A percentile compares a stretch with the other conserved stretches of the same genome.
Evolutionary conservation across 1,140 invertebrate genomes (phyloP).

Genomic region (Mesaphorura yosii): DNA sequence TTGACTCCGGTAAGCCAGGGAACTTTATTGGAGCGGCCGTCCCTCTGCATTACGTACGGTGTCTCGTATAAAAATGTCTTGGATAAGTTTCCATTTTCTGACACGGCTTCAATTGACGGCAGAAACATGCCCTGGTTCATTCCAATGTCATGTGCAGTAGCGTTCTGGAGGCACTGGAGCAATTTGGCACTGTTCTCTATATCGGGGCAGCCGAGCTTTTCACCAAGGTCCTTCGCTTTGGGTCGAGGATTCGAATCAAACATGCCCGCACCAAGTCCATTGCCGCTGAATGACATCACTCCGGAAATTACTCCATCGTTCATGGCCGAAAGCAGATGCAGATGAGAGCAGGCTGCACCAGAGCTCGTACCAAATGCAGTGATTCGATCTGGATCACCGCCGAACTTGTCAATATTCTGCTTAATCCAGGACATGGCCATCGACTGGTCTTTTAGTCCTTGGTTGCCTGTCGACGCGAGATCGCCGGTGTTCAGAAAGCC

Average conservation of each 20-base stretch:
- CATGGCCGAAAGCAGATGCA: constrained; percentile 10
- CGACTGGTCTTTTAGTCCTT: constrained; percentile 14
- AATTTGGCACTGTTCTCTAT: background rate
- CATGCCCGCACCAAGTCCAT: background rate
- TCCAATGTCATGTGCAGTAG: background rate
- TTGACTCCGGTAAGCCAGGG: constrained; percentile 11
- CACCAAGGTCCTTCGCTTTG: background rate
- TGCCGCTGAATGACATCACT: constrained; percentile 10
- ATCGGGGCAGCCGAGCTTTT: background rate
- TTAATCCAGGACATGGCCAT: constrained; percentile 14
- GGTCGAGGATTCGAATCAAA: background rate
- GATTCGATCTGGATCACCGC: constrained; percentile 8
- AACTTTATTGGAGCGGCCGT: constrained; percentile 1
- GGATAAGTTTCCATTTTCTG: constrained; percentile 1
- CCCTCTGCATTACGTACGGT: background rate
- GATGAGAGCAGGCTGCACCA: constrained; percentile 1
- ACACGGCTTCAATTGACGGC: background rate
- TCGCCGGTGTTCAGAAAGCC: constrained; percentile 22
- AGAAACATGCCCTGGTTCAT: background rate
- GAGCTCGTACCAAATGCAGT: constrained; percentile 9
- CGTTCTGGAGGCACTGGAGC: background rate
- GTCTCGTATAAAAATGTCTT: constrained; percentile 1
- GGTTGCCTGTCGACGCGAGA: constrained; percentile 9
- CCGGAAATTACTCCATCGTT: background rate
- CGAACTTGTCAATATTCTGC: constrained; percentile 12